Conservation (phyloP, 2,113 vertebrate species). For the Cheilinus undulatus region DNA sequence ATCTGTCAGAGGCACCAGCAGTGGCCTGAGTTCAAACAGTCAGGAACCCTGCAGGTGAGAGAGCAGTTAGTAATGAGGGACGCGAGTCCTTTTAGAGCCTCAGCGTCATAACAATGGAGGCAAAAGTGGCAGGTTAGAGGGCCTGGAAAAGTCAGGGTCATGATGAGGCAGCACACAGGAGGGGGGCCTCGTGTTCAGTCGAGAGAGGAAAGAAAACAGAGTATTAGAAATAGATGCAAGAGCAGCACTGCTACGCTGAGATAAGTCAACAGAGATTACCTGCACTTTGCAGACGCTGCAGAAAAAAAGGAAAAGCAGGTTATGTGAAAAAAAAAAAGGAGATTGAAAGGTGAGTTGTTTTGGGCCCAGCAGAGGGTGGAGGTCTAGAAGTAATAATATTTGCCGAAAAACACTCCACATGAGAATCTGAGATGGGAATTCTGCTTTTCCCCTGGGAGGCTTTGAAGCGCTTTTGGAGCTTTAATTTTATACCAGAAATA, state of each 20-base stretch:
- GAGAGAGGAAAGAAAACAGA: not conserved
- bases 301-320: conserved; percentile 9
- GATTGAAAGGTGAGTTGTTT: conserved; percentile 54
- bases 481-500: conserved; percentile 77
- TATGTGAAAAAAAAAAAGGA: conserved; percentile 21
- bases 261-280: conserved; percentile 53
- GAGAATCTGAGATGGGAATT: conserved; percentile 76
- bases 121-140: not conserved
- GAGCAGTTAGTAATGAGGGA: conserved; percentile 39
- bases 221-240: conserved; percentile 2
- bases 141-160: not conserved
- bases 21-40: conserved; percentile 63
- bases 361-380: conserved; percentile 49
- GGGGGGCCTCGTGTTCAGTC: not conserved
- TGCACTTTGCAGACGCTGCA: conserved; percentile 21
- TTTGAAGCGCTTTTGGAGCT: conserved; percentile 59
- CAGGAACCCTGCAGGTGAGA: conserved; percentile 72
- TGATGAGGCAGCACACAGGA: conserved; percentile 25
- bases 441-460: conserved; percentile 61
- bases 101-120: conserved; percentile 54
- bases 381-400: conserved; percentile 67
- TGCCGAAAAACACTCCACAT: conserved; percentile 56
- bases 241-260: conserved; percentile 5
- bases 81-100: conserved; percentile 36
- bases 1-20: conserved; percentile 62